Percentiles rank a stretch among this genome's conserved stretches.
Evolutionary conservation across 2,797 vertebrate genomes (phyloP).

Genomic region (Picus viridis): DNA sequence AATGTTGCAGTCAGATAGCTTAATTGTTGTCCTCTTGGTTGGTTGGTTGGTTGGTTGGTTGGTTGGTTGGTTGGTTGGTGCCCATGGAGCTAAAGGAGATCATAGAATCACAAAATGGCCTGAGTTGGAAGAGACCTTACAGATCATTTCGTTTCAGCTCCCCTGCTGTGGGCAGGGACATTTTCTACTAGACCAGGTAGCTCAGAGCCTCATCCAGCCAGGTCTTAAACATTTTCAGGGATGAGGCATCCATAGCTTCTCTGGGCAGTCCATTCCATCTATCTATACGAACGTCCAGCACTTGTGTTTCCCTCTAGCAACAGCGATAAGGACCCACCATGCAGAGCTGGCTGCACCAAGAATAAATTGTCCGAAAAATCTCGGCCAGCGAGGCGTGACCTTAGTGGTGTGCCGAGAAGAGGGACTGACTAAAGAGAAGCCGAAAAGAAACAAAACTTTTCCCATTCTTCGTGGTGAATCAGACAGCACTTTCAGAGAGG

Average conservation of each 20-base stretch:
- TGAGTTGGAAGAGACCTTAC: no score
- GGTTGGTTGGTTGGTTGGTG: neutral
- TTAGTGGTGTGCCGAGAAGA: neutral
- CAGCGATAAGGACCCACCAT: rapidly evolving
- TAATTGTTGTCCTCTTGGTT: rapidly evolving
- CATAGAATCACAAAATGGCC: no score
- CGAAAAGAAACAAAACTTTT: neutral
- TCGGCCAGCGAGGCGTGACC: neutral
- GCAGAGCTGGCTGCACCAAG: rapidly evolving
- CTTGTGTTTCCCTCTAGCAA: neutral
- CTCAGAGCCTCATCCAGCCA: no score
- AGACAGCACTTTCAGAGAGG: rapidly evolving
- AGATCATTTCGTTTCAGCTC: no score
- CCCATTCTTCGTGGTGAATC: rapidly evolving
- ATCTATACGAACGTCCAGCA: rapidly evolving
- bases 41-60: neutral
- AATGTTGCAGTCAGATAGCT: neutral
- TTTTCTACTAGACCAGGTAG: no score
- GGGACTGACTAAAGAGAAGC: neutral
- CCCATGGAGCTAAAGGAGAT: neutral
- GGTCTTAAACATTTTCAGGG: no score
- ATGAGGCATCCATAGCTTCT: no score
- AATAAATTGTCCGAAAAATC: neutral
- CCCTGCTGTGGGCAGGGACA: no score
- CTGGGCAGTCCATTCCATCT: no score